Evolutionary conservation across 2,888 invertebrate species (phyloP).

Genomic region (Synergus laeviventris): DNA sequence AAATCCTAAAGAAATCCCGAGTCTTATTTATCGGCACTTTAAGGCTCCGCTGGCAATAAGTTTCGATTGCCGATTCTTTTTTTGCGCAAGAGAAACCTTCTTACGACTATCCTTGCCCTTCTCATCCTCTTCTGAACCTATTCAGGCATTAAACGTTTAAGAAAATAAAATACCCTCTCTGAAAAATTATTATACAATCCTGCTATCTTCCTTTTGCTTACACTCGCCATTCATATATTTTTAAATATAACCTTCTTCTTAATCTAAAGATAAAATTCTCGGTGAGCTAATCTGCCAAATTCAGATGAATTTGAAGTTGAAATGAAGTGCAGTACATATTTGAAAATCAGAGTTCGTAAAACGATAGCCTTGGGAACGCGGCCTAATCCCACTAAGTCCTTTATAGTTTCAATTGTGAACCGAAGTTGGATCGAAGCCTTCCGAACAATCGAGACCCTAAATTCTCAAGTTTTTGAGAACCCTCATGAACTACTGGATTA

Average conservation of each 20-base stretch:
- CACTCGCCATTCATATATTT: too few relatives aligned
- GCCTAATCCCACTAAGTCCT: too few relatives aligned
- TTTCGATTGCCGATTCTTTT: conserved; percentile 41
- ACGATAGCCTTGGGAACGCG: too few relatives aligned
- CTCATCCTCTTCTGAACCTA: conserved; percentile 39
- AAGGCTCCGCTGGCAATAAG: conserved; percentile 50
- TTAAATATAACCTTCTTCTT: too few relatives aligned
- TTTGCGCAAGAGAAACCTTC: conserved; percentile 44
- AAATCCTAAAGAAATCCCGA: conserved; percentile 65
- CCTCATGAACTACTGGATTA: not conserved
- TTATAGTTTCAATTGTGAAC: too few relatives aligned
- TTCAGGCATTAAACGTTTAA: conserved; percentile 17
- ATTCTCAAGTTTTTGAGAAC: not conserved
- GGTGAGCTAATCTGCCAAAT: too few relatives aligned
- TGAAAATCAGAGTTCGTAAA: too few relatives aligned
- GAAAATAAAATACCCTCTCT: not conserved
- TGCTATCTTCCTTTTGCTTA: not conserved
- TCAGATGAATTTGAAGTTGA: too few relatives aligned
- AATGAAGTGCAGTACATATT: too few relatives aligned
- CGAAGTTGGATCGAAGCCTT: too few relatives aligned
- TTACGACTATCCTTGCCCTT: conserved; percentile 40
- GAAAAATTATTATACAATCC: not conserved
- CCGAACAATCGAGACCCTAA: too few relatives aligned
- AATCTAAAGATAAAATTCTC: too few relatives aligned
- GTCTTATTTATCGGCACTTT: conserved; percentile 72